Percentiles rank a stretch among this genome's conserved stretches.
Conservation (phyloP, 2,888 invertebrate species). For the Stenodera caucasica region DNA sequence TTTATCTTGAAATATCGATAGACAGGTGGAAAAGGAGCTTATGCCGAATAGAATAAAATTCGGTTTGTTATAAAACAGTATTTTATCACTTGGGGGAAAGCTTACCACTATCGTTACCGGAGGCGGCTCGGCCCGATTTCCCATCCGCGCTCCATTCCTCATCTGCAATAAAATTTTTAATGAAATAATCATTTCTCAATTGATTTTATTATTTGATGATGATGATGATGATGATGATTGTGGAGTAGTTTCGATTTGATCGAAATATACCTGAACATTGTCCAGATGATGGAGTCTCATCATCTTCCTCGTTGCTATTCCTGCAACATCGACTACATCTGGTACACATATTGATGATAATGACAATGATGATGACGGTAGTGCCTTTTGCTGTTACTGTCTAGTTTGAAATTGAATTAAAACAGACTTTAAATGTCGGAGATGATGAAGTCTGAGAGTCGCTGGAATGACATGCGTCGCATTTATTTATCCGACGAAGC, state of each 20-base stretch:
- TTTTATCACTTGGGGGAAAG: conserved; percentile 22
- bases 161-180: conserved; percentile 56
- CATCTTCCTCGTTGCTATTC: conserved; percentile 50
- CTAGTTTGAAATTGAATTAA: neutral
- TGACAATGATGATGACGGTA: neutral
- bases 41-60: no score
- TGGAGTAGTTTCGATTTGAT: neutral
- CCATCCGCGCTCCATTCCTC: conserved; percentile 67
- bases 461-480: neutral
- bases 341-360: conserved; percentile 48
- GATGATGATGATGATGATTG: neutral
- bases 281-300: conserved; percentile 49
- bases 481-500: no score
- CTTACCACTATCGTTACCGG: conserved; percentile 55
- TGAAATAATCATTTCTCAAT: no score
- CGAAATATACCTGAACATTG: conserved; percentile 51
- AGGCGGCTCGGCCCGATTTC: conserved; percentile 54
- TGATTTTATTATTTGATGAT: no score
- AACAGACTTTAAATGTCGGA: no score
- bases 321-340: conserved; percentile 54
- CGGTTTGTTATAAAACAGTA: no score
- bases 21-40: neutral
- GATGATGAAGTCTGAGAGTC: neutral
- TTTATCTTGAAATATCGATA: neutral
- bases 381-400: neutral